Percentiles rank a stretch among this genome's conserved stretches.
Evolutionary conservation across 2,797 vertebrate genomes (phyloP).

Genomic region (Moxostoma hubbsi): DNA sequence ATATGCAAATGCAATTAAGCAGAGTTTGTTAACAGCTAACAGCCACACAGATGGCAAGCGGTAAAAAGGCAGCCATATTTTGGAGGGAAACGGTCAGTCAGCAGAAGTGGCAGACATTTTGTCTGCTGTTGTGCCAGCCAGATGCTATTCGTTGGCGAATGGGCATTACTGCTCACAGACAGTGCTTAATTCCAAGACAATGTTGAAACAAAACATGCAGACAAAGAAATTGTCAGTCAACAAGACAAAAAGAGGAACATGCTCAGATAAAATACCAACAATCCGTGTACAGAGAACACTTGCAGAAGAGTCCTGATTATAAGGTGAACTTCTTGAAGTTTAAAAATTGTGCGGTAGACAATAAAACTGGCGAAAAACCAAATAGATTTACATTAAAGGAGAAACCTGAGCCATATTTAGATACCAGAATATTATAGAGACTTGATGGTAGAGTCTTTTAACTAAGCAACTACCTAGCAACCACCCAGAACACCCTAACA

Average conservation of each 20-base stretch:
- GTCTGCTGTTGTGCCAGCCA: conserved; percentile 78
- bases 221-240: not conserved
- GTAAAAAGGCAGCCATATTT: conserved; percentile 75
- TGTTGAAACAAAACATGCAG: not conserved
- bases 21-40: conserved; percentile 75
- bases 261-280: too few relatives aligned
- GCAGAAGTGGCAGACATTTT: conserved; percentile 74
- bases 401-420: too few relatives aligned
- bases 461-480: too few relatives aligned
- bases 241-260: not conserved
- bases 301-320: too few relatives aligned
- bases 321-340: too few relatives aligned
- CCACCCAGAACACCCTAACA: too few relatives aligned
- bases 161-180: conserved; percentile 57
- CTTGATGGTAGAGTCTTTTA: too few relatives aligned
- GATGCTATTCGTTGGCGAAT: conserved; percentile 60
- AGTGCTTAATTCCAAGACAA: conserved; percentile 37
- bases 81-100: conserved; percentile 69
- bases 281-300: not conserved
- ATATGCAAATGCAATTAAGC: conserved; percentile 83
- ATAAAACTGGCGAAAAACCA: too few relatives aligned
- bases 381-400: too few relatives aligned
- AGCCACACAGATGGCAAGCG: conserved; percentile 76
- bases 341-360: too few relatives aligned
- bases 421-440: too few relatives aligned